Conservation (phyloP, 2,113 vertebrate species). For the Istiophorus platypterus region DNA sequence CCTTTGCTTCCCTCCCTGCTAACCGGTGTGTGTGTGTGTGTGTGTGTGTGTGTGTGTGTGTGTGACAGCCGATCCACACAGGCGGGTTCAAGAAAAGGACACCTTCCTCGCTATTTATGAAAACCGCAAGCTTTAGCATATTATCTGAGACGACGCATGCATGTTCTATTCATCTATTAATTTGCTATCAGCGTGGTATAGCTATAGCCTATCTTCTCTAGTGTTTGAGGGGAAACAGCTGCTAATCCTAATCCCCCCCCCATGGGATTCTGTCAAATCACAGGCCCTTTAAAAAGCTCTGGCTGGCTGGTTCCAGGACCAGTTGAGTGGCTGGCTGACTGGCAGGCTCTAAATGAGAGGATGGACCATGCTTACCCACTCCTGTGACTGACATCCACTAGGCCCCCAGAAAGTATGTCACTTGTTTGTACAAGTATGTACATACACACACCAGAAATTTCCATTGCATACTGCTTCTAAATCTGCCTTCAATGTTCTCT, state of each 20-base stretch:
- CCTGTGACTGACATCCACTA: constrained; percentile 63
- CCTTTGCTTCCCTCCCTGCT: constrained; percentile 61
- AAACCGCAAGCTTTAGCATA: constrained; percentile 74
- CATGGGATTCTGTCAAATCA: constrained; percentile 82
- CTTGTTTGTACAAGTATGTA: constrained; percentile 63
- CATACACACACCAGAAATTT: constrained; percentile 51
- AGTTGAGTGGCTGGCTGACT: constrained; percentile 77
- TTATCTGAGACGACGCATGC: constrained; percentile 79
- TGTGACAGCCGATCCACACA: constrained; percentile 71
- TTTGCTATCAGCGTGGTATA: constrained; percentile 81
- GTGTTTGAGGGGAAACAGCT: constrained; percentile 83
- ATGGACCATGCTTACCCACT: constrained; percentile 65
- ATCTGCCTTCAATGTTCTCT: background rate
- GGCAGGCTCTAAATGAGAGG: constrained; percentile 73
- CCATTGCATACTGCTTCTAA: constrained; percentile 23
- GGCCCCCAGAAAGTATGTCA: constrained; percentile 66
- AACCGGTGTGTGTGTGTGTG: constrained; percentile 64
- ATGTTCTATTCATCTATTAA: constrained; percentile 82
- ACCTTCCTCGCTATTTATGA: constrained; percentile 80
- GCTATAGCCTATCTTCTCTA: constrained; percentile 75
- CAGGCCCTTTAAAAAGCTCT: constrained; percentile 79
- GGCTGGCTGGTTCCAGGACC: constrained; percentile 73
- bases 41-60: constrained; percentile 66
- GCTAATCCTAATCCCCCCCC: constrained; percentile 84
- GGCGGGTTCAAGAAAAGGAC: constrained; percentile 82